A percentile compares a stretch with the other conserved stretches of the same genome.
These are phyloP conservation scores for Latrodectus hesperus DNA, from an alignment of 2,888 invertebrate species.

Conservation along the genomic window DNA sequence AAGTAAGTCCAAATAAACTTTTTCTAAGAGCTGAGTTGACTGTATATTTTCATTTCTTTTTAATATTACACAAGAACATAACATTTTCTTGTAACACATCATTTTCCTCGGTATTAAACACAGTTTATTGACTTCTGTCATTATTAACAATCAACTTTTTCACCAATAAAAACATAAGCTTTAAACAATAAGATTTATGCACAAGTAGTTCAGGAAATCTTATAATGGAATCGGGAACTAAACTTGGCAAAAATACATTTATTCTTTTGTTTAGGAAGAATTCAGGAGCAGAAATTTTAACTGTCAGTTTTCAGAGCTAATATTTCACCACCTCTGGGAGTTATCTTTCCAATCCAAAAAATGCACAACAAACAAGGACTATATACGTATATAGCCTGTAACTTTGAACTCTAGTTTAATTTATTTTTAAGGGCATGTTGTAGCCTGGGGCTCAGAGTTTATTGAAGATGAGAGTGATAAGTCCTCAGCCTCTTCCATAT, in stretches of 20 bases:
- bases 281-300: neutral
- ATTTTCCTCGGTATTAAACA: too few species aligned
- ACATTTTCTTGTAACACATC: too few species aligned
- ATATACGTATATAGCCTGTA: conserved; percentile 10
- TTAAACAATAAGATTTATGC: too few species aligned
- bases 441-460: conserved; percentile 64
- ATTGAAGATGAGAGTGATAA: conserved; percentile 64
- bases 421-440: conserved; percentile 64
- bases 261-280: too few species aligned
- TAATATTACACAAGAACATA: too few species aligned
- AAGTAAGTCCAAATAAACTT: too few species aligned
- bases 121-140: too few species aligned
- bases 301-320: conserved; percentile 25
- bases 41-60: too few species aligned
- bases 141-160: too few species aligned
- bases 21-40: too few species aligned
- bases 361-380: conserved; percentile 50
- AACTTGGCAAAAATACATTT: too few species aligned
- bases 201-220: neutral
- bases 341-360: conserved; percentile 17
- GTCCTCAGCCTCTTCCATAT: conserved; percentile 67
- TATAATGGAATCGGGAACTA: neutral
- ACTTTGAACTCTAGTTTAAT: neutral
- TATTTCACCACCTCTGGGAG: conserved; percentile 13
- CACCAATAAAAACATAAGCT: too few species aligned